These are phyloP conservation scores for Streptopelia turtur DNA, from an alignment of 2,797 vertebrate genomes.

Conservation along the genomic window DNA sequence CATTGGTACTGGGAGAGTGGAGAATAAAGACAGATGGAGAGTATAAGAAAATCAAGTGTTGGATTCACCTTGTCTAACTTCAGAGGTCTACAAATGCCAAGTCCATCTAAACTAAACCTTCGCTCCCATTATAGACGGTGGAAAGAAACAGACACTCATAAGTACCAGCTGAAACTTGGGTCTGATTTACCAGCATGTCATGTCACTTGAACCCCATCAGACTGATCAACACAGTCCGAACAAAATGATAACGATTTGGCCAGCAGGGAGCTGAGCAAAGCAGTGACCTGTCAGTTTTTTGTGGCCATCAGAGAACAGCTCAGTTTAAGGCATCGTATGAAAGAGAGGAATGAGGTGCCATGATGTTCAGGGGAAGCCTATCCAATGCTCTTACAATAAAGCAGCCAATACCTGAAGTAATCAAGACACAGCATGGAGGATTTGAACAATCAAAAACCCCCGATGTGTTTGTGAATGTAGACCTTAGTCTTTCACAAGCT, in stretches of 20 bases:
- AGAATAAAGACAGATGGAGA: neutral
- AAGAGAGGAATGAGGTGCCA: neutral
- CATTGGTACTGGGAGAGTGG: neutral
- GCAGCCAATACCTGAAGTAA: neutral
- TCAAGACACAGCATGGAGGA: neutral
- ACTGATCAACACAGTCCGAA: neutral
- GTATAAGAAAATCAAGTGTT: neutral
- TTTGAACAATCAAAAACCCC: neutral
- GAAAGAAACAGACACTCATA: neutral
- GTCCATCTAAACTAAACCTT: neutral
- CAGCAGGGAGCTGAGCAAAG: neutral
- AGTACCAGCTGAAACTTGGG: neutral
- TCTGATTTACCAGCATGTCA: neutral
- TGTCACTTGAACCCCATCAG: neutral
- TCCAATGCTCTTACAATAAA: neutral
- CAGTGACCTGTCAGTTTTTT: neutral
- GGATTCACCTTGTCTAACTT: neutral
- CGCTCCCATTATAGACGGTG: neutral
- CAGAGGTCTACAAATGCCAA: rapidly evolving
- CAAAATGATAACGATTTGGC: neutral
- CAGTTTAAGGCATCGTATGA: neutral
- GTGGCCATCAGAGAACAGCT: neutral
- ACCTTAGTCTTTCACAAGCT: neutral
- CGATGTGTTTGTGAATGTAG: neutral
- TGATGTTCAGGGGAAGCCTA: neutral